Conservation (phyloP, 1,140 invertebrate species). For the Drosophila carrolli region DNA sequence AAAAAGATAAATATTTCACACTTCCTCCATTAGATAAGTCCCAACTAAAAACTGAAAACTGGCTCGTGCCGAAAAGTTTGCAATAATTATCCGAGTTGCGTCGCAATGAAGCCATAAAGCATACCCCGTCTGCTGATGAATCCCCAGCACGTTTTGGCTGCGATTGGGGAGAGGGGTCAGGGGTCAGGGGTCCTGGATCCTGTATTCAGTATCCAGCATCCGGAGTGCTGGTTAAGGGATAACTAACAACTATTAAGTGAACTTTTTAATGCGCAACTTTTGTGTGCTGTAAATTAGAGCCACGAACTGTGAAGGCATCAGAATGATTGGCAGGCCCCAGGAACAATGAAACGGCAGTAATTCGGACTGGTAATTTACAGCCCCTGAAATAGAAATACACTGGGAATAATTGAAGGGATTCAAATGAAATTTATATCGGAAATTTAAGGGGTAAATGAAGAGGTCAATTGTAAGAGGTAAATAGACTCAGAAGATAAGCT, state of each 20-base stretch:
- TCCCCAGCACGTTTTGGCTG: slow-evolving; percentile 33
- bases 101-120: slow-evolving; percentile 47
- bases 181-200: background rate
- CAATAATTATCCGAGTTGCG: slow-evolving; percentile 64
- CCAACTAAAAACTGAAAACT: background rate
- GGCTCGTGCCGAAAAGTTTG: slow-evolving; percentile 31
- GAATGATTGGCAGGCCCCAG: slow-evolving; percentile 20
- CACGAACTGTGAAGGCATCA: slow-evolving; percentile 29
- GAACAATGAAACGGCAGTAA: slow-evolving; percentile 50
- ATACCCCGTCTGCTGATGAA: slow-evolving; percentile 28
- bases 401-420: background rate
- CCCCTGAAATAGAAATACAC: background rate
- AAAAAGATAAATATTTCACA: background rate
- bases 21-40: background rate
- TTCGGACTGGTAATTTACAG: slow-evolving; percentile 13
- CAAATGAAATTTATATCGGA: too few relatives aligned
- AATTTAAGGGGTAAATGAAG: too few relatives aligned
- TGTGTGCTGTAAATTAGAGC: slow-evolving; percentile 52
- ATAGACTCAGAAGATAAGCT: too few relatives aligned
- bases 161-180: background rate
- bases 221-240: background rate
- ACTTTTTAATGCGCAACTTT: slow-evolving; percentile 73
- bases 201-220: too few relatives aligned
- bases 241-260: slow-evolving; percentile 56
- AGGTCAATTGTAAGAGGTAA: too few relatives aligned